Evolutionary conservation across 2,113 vertebrate species (phyloP), one percentile per base, ranked within the genome.

Genomic region (Numenius arquata): DNA sequence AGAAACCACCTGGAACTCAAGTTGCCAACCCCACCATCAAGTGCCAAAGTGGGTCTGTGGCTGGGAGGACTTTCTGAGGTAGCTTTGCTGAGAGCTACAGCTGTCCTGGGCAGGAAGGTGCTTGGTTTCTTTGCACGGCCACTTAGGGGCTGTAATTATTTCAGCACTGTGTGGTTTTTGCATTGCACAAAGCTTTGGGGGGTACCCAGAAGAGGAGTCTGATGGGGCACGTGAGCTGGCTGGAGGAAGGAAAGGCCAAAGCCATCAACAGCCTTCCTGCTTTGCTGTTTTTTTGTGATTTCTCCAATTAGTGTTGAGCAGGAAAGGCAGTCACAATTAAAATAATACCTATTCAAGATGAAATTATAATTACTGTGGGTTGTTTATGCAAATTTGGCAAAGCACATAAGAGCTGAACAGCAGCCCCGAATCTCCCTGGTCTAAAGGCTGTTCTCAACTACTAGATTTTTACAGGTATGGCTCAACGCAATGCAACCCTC

Each of bases 361-460:
- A 79, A 95, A 79, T 89, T 81, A 43, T 75, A 95, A 92, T 95
- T 91, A 52, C 67, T 45, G 25, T 78, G 77, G 61, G 72, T 38
- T 65, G 40, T 87, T 95, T 40, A 82, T 95, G 91, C 84, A 89
- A 75, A 94, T 94, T n/a, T 63, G 70, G 56, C 80, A 75, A 77
- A 79, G 66, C 52, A 61, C 11, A 14, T 36, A 66, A 40, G 41
- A 82, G 84, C 87, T 68, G 77, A 95, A 43, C 61, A 50, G 21
- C 68, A 5, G 0, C 36, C 27, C 45, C 34, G 34, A 26, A 52
- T 50, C 56, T 80, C 20, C 22, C 55, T 50, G 41, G 26, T 62
- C 83, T 82, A 40, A 76, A 62, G 47, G 23, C 56, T 81, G 29
- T 27, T 82, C 59, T 84, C 89, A 84, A 1, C 84, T 58, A 20